Conservation (phyloP, 1,140 invertebrate genomes). For the Venustaconcha ellipsiformis region DNA sequence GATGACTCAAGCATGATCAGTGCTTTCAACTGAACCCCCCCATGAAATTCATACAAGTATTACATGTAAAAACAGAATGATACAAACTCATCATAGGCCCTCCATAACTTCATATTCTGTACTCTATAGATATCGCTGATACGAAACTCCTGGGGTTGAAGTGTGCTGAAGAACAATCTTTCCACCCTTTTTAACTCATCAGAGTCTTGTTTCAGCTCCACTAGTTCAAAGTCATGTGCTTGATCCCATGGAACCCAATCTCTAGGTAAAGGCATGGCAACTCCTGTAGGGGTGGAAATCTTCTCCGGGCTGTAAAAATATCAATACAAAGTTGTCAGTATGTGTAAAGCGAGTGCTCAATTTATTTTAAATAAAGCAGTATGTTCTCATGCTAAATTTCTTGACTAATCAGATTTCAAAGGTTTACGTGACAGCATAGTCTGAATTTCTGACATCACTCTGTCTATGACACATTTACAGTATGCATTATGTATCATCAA, state of each 20-base stretch:
- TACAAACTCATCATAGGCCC: slow-evolving; percentile 14
- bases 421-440: no score
- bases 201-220: slow-evolving; percentile 6
- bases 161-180: slow-evolving; percentile 1
- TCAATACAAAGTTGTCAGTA: background rate
- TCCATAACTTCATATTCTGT: slow-evolving; percentile 18
- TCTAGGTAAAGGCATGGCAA: background rate
- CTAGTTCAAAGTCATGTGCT: slow-evolving; percentile 20
- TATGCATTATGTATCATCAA: no score
- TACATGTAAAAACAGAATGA: background rate
- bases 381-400: no score
- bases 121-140: slow-evolving; percentile 16
- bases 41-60: no score
- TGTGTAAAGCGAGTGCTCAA: no score
- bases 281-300: background rate
- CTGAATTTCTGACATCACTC: no score
- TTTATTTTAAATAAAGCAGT: no score
- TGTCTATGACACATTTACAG: no score
- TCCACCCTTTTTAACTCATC: slow-evolving; percentile 7
- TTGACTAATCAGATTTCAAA: no score
- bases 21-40: no score
- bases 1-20: no score
- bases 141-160: background rate
- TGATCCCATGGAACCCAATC: slow-evolving; percentile 8
- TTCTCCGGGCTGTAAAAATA: slow-evolving; percentile 3